Conservation (phyloP, 2,888 invertebrate genomes). For the Cerceris ruficornis region DNA sequence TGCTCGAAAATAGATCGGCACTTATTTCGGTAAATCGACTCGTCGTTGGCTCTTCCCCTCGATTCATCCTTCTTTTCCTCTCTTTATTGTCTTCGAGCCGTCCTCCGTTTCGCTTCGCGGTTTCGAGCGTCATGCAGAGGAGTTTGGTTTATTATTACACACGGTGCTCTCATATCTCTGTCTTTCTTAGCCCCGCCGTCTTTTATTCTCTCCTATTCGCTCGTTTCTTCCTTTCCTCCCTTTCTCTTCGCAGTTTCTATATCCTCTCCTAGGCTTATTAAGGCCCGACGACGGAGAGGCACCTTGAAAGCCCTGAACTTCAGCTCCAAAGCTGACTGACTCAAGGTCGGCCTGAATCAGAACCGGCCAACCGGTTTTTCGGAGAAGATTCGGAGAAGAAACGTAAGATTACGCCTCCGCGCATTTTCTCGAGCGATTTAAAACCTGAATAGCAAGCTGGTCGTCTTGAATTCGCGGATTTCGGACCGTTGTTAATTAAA, state of each 20-base stretch:
- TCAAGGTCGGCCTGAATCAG: conserved; percentile 70
- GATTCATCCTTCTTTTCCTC: conserved; percentile 18
- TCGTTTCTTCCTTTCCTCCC: neutral
- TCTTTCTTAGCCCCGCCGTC: conserved; percentile 10
- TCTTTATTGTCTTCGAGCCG: conserved; percentile 42
- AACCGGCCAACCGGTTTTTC: conserved; percentile 67
- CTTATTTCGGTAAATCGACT: conserved; percentile 58
- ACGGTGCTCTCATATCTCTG: conserved; percentile 34
- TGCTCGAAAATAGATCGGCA: conserved; percentile 55
- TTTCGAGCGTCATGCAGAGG: conserved; percentile 36
- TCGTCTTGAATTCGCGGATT: neutral
- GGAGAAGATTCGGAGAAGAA: conserved; percentile 66
- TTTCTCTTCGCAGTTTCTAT: conserved; percentile 21
- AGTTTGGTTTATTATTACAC: conserved; percentile 65
- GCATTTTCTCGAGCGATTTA: conserved; percentile 27
- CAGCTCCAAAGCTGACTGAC: conserved; percentile 60
- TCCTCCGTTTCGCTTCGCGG: conserved; percentile 29
- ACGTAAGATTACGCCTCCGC: conserved; percentile 57
- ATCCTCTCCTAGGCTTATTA: conserved; percentile 47
- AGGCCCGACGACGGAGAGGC: conserved; percentile 44
- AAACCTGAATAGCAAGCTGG: conserved; percentile 18
- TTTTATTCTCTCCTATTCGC: conserved; percentile 8
- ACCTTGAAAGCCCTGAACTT: conserved; percentile 69
- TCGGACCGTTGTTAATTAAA: too few species aligned
- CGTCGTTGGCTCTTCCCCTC: conserved; percentile 29